Percentiles rank a stretch among this genome's conserved stretches.
These are phyloP conservation scores for Daboia siamensis DNA, from an alignment of 2,113 vertebrate genomes.

Conservation along the genomic window DNA sequence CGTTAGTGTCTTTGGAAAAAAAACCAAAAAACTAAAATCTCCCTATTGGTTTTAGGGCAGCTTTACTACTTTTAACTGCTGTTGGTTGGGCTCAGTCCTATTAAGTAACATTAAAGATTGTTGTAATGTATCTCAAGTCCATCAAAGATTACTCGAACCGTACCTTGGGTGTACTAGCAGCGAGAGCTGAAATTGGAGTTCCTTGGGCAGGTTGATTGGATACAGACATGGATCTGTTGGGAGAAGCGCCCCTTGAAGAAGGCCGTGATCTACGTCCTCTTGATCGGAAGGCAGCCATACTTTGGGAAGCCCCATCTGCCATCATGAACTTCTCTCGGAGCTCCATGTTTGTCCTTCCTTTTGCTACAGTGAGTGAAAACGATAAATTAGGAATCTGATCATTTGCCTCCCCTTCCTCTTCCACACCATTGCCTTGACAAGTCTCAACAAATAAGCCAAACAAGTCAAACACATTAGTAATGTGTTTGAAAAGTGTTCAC, in stretches of 20 bases:
- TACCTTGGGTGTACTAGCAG: conserved; percentile 85
- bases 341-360: conserved; percentile 95
- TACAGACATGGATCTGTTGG: conserved; percentile 86
- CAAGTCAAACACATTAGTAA: conserved; percentile 77
- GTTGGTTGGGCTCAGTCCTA: neutral
- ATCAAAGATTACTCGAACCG: neutral
- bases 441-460: conserved; percentile 63
- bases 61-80: neutral
- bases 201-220: conserved; percentile 83
- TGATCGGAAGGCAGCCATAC: conserved; percentile 93
- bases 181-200: conserved; percentile 67
- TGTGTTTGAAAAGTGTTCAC: conserved; percentile 68
- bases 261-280: conserved; percentile 90
- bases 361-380: conserved; percentile 73
- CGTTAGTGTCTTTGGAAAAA: conserved; percentile 7
- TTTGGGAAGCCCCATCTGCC: conserved; percentile 90
- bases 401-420: conserved; percentile 48
- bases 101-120: neutral
- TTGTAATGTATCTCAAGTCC: neutral
- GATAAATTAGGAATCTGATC: conserved; percentile 26
- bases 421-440: conserved; percentile 56
- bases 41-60: neutral
- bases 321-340: conserved; percentile 97
- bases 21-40: conserved; percentile 12
- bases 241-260: conserved; percentile 89